These are phyloP conservation scores for Linurgus olivaceus DNA, from an alignment of 2,797 vertebrate species.

Conservation along the genomic window DNA sequence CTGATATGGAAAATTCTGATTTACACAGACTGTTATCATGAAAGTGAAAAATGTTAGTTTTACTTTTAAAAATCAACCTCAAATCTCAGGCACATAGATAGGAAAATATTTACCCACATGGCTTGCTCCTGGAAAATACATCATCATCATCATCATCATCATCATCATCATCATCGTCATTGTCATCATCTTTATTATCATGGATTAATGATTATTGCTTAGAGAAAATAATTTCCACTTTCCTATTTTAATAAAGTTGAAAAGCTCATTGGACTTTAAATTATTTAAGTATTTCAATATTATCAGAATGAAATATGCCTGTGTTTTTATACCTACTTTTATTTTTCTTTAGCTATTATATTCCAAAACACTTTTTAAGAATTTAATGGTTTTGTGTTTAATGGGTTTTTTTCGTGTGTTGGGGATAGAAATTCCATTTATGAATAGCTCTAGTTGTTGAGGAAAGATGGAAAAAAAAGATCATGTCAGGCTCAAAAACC, in stretches of 20 bases:
- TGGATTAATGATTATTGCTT: not conserved
- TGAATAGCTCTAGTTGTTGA: slow-evolving; percentile 25
- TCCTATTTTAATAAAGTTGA: not conserved
- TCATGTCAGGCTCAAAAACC: slow-evolving; percentile 15
- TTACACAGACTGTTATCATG: not conserved
- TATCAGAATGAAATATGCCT: not conserved
- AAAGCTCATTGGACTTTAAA: not conserved
- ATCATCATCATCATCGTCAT: not conserved
- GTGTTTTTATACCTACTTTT: not conserved
- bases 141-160: no score
- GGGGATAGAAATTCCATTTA: slow-evolving; percentile 35
- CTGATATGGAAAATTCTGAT: not conserved
- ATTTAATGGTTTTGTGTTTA: not conserved
- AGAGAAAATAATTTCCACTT: not conserved
- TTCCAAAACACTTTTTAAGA: slow-evolving; percentile 7
- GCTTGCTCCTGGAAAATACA: not conserved
- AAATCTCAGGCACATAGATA: not conserved
- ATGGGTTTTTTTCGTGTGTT: not conserved
- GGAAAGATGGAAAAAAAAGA: slow-evolving; percentile 38
- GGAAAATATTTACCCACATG: not conserved
- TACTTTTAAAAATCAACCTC: not conserved
- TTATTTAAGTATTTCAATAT: not conserved
- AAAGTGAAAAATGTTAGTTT: not conserved
- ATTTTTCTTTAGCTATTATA: not conserved
- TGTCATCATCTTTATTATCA: not conserved